A percentile compares a stretch with the other conserved stretches of the same genome.
Conservation (phyloP, 2,113 vertebrate species). For the Crotalus tigris region DNA sequence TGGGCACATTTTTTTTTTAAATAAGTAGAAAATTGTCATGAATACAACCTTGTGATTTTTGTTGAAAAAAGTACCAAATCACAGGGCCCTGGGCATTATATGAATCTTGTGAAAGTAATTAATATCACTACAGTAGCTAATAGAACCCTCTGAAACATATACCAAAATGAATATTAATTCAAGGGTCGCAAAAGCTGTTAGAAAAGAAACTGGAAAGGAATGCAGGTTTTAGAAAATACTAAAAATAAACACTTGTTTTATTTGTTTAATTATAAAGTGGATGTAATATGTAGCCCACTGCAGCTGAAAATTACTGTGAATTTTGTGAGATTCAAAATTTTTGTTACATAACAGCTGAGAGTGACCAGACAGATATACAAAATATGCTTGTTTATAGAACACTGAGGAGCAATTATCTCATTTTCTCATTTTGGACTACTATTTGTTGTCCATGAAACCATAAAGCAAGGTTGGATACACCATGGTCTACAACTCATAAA, state of each 20-base stretch:
- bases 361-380: not conserved
- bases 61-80: not conserved
- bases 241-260: not conserved
- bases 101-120: not conserved
- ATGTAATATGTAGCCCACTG: no score
- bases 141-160: not conserved
- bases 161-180: not conserved
- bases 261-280: not conserved
- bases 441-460: not conserved
- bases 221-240: not conserved
- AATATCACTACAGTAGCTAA: not conserved
- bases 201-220: not conserved
- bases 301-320: not conserved
- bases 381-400: not conserved
- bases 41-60: not conserved
- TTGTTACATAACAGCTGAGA: not conserved
- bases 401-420: not conserved
- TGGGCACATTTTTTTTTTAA: not conserved
- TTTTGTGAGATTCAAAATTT: not conserved
- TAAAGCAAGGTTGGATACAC: not conserved
- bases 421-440: not conserved
- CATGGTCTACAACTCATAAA: not conserved
- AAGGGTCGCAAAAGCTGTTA: not conserved
- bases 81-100: not conserved
- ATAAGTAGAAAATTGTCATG: slow-evolving; percentile 21